Evolutionary conservation across 1,140 invertebrate species (phyloP).

Genomic region (Pantala flavescens): DNA sequence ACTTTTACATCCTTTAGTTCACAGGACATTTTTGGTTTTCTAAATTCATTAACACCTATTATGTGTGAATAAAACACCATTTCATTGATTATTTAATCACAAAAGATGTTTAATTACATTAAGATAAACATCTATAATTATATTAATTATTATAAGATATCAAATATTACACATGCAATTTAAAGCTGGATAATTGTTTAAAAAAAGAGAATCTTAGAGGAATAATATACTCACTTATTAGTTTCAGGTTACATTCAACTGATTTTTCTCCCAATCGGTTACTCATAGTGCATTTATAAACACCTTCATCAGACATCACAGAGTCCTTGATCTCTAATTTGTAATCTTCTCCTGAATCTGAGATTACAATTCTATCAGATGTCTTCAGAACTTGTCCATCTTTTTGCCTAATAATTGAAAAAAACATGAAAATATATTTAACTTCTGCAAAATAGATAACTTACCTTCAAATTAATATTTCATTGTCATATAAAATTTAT

Average conservation of each 20-base stretch:
- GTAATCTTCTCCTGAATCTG: slow-evolving; percentile 59
- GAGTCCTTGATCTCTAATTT: slow-evolving; percentile 37
- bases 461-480: too few species aligned
- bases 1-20: slow-evolving; percentile 55
- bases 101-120: not conserved
- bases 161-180: too few species aligned
- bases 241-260: slow-evolving; percentile 54
- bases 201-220: not conserved
- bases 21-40: slow-evolving; percentile 61
- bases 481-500: too few species aligned
- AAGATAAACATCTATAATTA: slow-evolving; percentile 15
- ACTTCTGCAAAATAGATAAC: too few species aligned
- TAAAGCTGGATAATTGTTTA: not conserved
- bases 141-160: not conserved
- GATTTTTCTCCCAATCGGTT: slow-evolving; percentile 66
- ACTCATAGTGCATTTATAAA: slow-evolving; percentile 61
- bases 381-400: slow-evolving; percentile 53
- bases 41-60: slow-evolving; percentile 48
- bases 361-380: slow-evolving; percentile 48
- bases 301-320: slow-evolving; percentile 50
- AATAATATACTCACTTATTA: slow-evolving; percentile 49
- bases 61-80: not conserved
- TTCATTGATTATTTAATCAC: not conserved
- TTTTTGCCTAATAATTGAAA: slow-evolving; percentile 36
- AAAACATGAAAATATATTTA: too few species aligned